phyloP scores from a whole-genome alignment of 2,797 vertebrate species.

The Euphonia xanthogaster region DNA sequence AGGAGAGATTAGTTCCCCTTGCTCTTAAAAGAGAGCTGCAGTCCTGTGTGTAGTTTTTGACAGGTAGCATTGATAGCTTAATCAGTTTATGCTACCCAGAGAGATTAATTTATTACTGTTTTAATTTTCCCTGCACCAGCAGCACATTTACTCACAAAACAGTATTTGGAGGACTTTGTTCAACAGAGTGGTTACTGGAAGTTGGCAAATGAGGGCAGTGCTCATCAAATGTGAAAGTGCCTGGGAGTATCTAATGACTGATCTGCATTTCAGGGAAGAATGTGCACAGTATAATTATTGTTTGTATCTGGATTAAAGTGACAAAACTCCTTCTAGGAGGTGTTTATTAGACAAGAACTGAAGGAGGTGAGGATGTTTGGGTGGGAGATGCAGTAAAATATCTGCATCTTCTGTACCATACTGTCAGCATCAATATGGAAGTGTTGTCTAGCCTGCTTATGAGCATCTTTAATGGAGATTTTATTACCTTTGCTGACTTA shows the following conservation, averaged over 20 bases:
- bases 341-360: background rate
- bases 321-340: background rate
- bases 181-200: background rate
- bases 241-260: background rate
- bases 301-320: background rate
- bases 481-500: background rate
- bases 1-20: background rate
- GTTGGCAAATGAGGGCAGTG: background rate
- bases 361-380: background rate
- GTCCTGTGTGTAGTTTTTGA: background rate
- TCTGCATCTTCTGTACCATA: background rate
- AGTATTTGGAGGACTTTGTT: background rate
- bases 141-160: background rate
- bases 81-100: background rate
- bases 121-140: background rate
- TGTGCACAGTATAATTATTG: background rate
- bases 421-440: background rate
- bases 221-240: background rate
- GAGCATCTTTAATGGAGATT: background rate
- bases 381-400: background rate
- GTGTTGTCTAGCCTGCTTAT: background rate
- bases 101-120: background rate
- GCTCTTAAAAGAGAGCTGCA: background rate
- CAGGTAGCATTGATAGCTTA: background rate
- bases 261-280: background rate